A percentile compares a stretch with the other conserved stretches of the same genome.
Conservation (phyloP, 2,888 invertebrate species). For the Elegia similella region DNA sequence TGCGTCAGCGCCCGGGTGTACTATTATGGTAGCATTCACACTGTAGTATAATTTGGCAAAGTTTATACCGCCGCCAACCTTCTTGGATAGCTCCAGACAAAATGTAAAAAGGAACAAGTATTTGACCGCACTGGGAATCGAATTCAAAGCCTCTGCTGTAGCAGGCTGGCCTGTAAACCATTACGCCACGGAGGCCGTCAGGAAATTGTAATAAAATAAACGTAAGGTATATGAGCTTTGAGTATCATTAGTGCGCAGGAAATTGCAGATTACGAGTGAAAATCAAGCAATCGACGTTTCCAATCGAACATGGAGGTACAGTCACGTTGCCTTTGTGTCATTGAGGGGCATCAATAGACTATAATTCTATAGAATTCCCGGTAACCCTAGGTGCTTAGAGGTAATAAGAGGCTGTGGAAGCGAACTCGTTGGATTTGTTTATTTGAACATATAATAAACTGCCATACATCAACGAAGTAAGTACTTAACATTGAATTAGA, state of each 20-base stretch:
- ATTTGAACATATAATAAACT: neutral
- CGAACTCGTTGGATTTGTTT: constrained; percentile 1
- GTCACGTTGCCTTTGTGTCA: constrained; percentile 12
- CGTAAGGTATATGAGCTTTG: constrained; percentile 37
- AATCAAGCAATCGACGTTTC: constrained; percentile 46
- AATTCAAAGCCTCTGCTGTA: no score
- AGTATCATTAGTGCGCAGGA: constrained; percentile 51
- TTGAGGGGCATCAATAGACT: constrained; percentile 13
- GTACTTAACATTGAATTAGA: no score
- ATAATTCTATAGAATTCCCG: constrained; percentile 13
- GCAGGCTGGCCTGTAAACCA: neutral
- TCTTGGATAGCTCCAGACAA: no score
- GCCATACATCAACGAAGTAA: no score
- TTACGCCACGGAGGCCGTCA: neutral
- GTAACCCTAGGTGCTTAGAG: constrained; percentile 7
- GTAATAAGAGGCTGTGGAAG: constrained; percentile 5
- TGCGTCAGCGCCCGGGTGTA: no score
- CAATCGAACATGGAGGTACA: constrained; percentile 34
- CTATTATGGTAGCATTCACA: no score
- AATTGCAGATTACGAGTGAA: constrained; percentile 51
- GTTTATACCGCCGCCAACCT: no score
- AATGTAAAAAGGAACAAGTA: no score
- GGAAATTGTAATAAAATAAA: constrained; percentile 35
- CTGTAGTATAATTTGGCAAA: no score
- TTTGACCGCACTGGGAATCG: no score